A percentile compares a stretch with the other conserved stretches of the same genome.
These are phyloP conservation scores for Melanostoma scalare DNA, from an alignment of 2,888 invertebrate genomes.

Conservation along the genomic window DNA sequence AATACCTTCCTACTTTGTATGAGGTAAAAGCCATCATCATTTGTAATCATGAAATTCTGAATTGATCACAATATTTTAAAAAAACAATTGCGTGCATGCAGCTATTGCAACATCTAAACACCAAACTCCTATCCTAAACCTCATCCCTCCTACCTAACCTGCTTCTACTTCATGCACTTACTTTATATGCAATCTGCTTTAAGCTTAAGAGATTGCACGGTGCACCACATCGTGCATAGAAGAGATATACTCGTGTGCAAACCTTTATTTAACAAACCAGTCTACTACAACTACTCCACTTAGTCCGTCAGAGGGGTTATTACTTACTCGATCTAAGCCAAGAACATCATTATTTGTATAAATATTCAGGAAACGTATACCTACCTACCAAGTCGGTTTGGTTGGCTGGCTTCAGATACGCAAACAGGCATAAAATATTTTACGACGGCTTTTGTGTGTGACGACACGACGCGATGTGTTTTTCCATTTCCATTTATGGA, in stretches of 20 bases:
- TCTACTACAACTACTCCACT: constrained; percentile 14
- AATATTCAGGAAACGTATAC: constrained; percentile 67
- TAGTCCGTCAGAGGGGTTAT: constrained; percentile 11
- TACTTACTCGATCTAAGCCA: constrained; percentile 53
- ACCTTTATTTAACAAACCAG: constrained; percentile 29
- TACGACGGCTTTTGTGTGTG: constrained; percentile 7
- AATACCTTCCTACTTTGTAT: constrained; percentile 4
- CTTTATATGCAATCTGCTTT: constrained; percentile 41
- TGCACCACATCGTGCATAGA: constrained; percentile 2
- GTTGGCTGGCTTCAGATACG: constrained; percentile 35
- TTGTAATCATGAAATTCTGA: background rate
- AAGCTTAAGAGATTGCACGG: constrained; percentile 32
- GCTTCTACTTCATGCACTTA: constrained; percentile 1
- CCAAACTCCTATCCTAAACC: constrained; percentile 9
- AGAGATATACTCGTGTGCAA: constrained; percentile 19
- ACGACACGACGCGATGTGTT: constrained; percentile 33
- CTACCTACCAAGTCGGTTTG: constrained; percentile 24
- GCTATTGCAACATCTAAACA: constrained; percentile 53
- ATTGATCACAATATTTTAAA: background rate
- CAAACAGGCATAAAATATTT: background rate
- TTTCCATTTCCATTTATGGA: constrained; percentile 51
- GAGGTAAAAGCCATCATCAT: constrained; percentile 33
- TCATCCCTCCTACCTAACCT: background rate
- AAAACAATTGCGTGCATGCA: constrained; percentile 42
- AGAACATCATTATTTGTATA: constrained; percentile 57